These are phyloP conservation scores for Apocrypta bakeri DNA, from an alignment of 1,140 invertebrate species.

Conservation along the genomic window DNA sequence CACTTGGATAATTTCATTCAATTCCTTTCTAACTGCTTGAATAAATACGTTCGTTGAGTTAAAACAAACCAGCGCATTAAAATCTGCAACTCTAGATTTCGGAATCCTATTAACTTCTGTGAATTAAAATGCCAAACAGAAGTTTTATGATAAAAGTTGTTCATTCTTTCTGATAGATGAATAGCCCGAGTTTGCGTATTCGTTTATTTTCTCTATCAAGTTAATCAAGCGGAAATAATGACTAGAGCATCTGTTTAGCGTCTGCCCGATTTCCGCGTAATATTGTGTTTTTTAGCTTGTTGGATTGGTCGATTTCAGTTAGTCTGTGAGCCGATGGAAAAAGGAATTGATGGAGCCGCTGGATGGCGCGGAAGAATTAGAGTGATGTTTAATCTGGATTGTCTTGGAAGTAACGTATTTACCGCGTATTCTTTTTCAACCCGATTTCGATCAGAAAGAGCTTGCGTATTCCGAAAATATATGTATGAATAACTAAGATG, in stretches of 20 bases:
- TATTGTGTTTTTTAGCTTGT: background rate
- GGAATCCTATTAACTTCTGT: background rate
- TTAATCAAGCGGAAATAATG: conserved; percentile 23
- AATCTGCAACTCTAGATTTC: background rate
- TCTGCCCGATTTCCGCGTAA: background rate
- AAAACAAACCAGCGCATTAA: background rate
- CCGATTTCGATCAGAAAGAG: too few species aligned
- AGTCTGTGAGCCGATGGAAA: background rate
- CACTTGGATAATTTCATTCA: too few species aligned
- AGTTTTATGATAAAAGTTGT: too few species aligned
- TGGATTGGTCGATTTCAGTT: background rate
- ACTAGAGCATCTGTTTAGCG: background rate
- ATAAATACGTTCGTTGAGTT: background rate
- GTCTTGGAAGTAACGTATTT: background rate
- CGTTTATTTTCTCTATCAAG: background rate
- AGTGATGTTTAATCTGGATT: background rate
- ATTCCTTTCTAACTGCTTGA: background rate
- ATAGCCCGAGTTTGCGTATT: background rate
- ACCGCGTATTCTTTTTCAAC: background rate
- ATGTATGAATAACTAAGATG: too few species aligned
- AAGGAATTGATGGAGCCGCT: background rate
- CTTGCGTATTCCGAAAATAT: too few species aligned
- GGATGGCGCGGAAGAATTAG: background rate
- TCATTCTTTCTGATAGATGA: background rate
- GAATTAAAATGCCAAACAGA: too few species aligned